phyloP scores from a whole-genome alignment of 2,797 vertebrate species.

The Cetoscarus ocellatus region DNA sequence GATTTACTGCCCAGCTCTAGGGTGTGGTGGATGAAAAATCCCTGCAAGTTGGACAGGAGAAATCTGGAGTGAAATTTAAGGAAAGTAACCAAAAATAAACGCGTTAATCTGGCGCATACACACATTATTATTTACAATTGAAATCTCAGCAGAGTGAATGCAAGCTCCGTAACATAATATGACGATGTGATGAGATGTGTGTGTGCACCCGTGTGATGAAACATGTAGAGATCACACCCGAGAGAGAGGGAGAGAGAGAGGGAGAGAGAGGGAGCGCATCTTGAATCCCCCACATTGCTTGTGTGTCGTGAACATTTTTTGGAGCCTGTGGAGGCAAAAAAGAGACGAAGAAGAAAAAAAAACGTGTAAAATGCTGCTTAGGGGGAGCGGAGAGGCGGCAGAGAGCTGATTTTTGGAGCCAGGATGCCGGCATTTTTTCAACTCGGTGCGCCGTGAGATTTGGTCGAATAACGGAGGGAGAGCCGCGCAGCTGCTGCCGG shows the following conservation, averaged over 20 bases:
- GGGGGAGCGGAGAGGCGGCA: slow-evolving; percentile 22
- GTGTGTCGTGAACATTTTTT: slow-evolving; percentile 73
- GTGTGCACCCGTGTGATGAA: slow-evolving; percentile 61
- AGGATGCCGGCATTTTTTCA: slow-evolving; percentile 65
- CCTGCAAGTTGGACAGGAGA: neutral
- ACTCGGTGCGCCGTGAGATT: slow-evolving; percentile 52
- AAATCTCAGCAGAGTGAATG: neutral
- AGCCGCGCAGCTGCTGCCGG: slow-evolving; percentile 57
- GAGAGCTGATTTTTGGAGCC: slow-evolving; percentile 51
- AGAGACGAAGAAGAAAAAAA: no score
- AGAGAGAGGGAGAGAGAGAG: slow-evolving; percentile 49
- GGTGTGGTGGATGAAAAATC: slow-evolving; percentile 50
- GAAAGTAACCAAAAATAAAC: neutral
- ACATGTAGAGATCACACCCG: slow-evolving; percentile 70
- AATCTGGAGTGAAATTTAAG: neutral
- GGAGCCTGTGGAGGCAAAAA: slow-evolving; percentile 35
- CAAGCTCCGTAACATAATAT: slow-evolving; percentile 27
- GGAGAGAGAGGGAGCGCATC: slow-evolving; percentile 44
- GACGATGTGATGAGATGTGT: slow-evolving; percentile 57
- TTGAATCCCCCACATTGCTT: slow-evolving; percentile 64
- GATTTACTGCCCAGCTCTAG: slow-evolving; percentile 10
- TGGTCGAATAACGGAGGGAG: slow-evolving; percentile 31
- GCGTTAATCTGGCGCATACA: neutral
- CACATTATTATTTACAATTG: neutral
- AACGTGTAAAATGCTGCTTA: slow-evolving; percentile 22